Conservation (phyloP, 2,888 invertebrate species). For the Xylocampa areola region DNA sequence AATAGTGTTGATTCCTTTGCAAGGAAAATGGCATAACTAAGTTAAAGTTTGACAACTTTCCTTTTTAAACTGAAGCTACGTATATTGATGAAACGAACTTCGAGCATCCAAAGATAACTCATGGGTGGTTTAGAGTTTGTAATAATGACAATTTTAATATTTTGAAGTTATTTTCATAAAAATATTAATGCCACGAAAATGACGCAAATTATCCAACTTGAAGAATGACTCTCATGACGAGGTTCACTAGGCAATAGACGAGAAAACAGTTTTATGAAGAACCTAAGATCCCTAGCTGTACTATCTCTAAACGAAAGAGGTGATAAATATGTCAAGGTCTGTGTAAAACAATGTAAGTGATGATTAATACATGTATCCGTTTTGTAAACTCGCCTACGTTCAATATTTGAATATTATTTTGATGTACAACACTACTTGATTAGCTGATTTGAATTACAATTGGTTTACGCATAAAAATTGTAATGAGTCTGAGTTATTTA, state of each 20-base stretch:
- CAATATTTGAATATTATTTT: conserved; percentile 55
- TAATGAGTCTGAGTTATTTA: not conserved
- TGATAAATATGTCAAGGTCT: conserved; percentile 75
- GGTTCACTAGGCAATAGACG: too few relatives aligned
- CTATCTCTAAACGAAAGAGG: not conserved
- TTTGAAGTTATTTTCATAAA: too few relatives aligned
- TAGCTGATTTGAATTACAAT: conserved; percentile 5
- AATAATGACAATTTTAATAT: too few relatives aligned
- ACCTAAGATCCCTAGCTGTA: not conserved
- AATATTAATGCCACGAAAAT: too few relatives aligned
- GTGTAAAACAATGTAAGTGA: conserved; percentile 68
- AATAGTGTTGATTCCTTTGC: not conserved
- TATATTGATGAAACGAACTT: too few relatives aligned
- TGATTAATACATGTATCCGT: conserved; percentile 70
- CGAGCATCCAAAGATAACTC: too few relatives aligned
- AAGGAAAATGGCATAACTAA: not conserved
- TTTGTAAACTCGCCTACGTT: conserved; percentile 66
- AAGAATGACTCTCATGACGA: too few relatives aligned
- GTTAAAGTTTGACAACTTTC: too few relatives aligned
- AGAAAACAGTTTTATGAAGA: not conserved
- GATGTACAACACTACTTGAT: conserved; percentile 39
- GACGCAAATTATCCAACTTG: too few relatives aligned
- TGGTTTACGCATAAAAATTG: not conserved
- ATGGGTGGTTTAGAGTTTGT: too few relatives aligned
- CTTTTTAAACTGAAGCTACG: not conserved